Evolutionary conservation across 2,888 invertebrate species (phyloP).

Genomic region (Cataglyphis rosenhaueri): DNA sequence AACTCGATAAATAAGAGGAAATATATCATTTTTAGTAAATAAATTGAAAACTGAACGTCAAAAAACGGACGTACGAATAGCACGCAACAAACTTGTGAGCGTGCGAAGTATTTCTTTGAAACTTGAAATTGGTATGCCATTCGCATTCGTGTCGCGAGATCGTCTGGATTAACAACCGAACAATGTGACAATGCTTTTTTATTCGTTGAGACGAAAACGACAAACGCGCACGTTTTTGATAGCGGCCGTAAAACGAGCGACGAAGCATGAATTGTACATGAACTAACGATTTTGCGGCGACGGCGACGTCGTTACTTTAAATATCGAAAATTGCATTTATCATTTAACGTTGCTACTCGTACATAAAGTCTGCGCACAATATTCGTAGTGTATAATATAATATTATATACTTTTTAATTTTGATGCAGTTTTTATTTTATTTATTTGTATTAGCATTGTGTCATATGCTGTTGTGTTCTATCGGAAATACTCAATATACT

Average conservation of each 20-base stretch:
- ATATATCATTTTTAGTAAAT: not conserved
- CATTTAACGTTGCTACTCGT: not conserved
- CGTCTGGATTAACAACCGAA: slow-evolving; percentile 22
- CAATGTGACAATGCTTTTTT: slow-evolving; percentile 33
- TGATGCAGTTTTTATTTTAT: not conserved
- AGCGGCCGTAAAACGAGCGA: slow-evolving; percentile 17
- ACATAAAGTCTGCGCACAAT: not conserved
- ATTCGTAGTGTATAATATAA: not conserved
- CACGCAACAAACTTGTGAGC: not conserved
- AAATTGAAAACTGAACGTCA: slow-evolving; percentile 27
- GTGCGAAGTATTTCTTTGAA: slow-evolving; percentile 33
- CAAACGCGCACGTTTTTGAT: slow-evolving; percentile 18
- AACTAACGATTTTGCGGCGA: not conserved
- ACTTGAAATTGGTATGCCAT: slow-evolving; percentile 27
- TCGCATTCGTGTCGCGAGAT: slow-evolving; percentile 27
- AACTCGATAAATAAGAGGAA: not conserved
- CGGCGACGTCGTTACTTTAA: slow-evolving; percentile 1
- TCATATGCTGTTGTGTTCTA: not conserved
- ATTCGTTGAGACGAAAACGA: slow-evolving; percentile 3
- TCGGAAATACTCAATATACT: not conserved
- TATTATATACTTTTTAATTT: not conserved
- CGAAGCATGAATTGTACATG: slow-evolving; percentile 8
- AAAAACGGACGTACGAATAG: not conserved
- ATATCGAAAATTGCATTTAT: slow-evolving; percentile 20
- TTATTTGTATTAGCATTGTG: not conserved